Conservation (phyloP, 2,113 vertebrate species). For the Cervus canadensis region DNA sequence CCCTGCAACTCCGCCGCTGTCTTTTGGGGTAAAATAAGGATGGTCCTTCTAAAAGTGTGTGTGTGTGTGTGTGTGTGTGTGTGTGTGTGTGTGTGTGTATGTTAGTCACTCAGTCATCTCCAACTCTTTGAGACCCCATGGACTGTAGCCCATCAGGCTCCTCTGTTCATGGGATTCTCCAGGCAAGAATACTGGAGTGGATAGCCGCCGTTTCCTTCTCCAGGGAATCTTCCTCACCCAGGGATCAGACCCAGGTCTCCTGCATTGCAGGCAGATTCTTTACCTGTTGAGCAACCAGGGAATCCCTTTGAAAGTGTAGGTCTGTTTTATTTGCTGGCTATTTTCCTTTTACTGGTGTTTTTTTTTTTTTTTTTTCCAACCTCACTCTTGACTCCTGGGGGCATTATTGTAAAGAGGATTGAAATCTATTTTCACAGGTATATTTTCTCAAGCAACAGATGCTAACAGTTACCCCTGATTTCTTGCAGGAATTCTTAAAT, state of each 20-base stretch:
- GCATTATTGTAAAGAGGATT: not conserved
- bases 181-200: not conserved
- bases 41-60: not conserved
- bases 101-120: not conserved
- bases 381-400: not conserved
- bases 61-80: not conserved
- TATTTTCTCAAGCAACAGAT: not conserved
- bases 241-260: not conserved
- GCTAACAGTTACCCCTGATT: not conserved
- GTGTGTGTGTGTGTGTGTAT: not conserved
- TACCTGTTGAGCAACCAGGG: not conserved
- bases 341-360: not conserved
- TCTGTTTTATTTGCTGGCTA: not conserved
- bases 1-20: not conserved
- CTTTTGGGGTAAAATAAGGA: not conserved
- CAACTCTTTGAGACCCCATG: not conserved
- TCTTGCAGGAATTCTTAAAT: not conserved
- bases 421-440: not conserved
- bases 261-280: not conserved
- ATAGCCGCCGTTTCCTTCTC: not conserved
- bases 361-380: not conserved
- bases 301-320: not conserved
- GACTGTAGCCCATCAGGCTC: not conserved
- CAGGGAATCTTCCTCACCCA: not conserved
- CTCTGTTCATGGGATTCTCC: not conserved